Percentiles rank a stretch among this genome's conserved stretches.
phyloP scores from a whole-genome alignment of 2,113 vertebrate species.

The Vimba vimba region DNA sequence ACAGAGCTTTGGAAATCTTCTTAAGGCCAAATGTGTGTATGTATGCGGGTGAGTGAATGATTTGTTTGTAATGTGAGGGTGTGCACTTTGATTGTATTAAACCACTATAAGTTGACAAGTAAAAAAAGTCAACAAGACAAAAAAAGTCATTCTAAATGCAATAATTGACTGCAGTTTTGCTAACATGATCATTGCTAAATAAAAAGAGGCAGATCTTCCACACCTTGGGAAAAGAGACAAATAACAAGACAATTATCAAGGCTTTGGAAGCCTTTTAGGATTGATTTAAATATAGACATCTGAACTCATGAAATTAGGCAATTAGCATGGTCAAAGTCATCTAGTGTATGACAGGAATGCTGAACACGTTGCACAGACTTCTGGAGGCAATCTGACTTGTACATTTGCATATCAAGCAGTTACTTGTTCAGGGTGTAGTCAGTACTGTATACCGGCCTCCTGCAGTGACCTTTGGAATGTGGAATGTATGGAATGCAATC shows the following conservation, averaged over 20 bases:
- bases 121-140: neutral
- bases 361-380: neutral
- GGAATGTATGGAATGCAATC: constrained; percentile 46
- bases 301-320: neutral
- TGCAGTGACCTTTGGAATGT: constrained; percentile 34
- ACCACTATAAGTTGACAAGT: too few species aligned
- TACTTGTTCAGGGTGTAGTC: constrained; percentile 21
- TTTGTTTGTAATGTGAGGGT: neutral
- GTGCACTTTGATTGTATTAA: constrained; percentile 20
- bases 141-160: constrained; percentile 1
- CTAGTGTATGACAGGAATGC: constrained; percentile 14
- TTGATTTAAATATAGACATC: constrained; percentile 11
- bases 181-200: neutral
- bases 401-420: constrained; percentile 8
- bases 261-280: neutral
- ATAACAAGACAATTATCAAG: constrained; percentile 1
- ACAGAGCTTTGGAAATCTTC: neutral
- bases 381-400: neutral
- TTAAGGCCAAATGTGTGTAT: neutral
- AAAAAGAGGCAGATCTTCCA: neutral
- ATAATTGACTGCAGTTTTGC: neutral
- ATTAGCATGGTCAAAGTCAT: constrained; percentile 7
- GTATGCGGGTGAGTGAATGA: neutral
- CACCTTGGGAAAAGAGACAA: constrained; percentile 12
- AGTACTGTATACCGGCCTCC: constrained; percentile 25